phyloP scores from a whole-genome alignment of 2,797 vertebrate species.

The Percopsis omiscomaycus region DNA sequence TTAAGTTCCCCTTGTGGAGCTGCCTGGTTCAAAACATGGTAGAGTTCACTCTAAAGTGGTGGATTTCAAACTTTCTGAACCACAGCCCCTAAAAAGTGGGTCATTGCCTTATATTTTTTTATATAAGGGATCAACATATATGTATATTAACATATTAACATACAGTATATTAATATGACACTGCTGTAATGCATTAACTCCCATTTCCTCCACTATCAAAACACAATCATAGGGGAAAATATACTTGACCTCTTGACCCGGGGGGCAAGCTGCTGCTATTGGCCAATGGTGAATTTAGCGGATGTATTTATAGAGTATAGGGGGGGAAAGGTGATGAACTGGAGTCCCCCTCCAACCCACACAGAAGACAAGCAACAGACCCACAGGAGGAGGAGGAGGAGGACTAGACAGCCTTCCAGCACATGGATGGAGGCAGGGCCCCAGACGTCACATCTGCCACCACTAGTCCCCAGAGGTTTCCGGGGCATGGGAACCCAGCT shows the following conservation, averaged over 20 bases:
- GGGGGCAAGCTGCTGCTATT: neutral
- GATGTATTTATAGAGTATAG: constrained; percentile 32
- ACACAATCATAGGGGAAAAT: neutral
- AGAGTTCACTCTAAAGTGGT: constrained; percentile 42
- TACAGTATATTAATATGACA: too few species aligned
- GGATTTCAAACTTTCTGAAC: too few species aligned
- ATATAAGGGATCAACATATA: too few species aligned
- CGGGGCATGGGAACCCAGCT: constrained; percentile 76
- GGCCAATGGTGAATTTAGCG: constrained; percentile 31
- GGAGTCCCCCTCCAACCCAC: constrained; percentile 32
- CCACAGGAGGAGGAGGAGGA: constrained; percentile 32
- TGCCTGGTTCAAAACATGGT: constrained; percentile 26
- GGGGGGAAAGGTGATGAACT: constrained; percentile 51
- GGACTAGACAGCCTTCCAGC: constrained; percentile 19
- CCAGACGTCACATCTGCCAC: constrained; percentile 81
- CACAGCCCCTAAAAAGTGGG: too few species aligned
- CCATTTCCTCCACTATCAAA: constrained; percentile 11
- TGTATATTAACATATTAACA: too few species aligned
- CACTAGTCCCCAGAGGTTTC: constrained; percentile 68
- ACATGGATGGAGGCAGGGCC: constrained; percentile 33
- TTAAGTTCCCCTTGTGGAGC: constrained; percentile 30
- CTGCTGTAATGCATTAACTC: too few species aligned
- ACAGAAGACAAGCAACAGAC: constrained; percentile 38
- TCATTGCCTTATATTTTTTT: too few species aligned
- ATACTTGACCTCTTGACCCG: neutral